Evolutionary conservation across 2,113 vertebrate species (phyloP), one percentile per base, ranked within the genome.

Genomic region (Crocuta crocuta): DNA sequence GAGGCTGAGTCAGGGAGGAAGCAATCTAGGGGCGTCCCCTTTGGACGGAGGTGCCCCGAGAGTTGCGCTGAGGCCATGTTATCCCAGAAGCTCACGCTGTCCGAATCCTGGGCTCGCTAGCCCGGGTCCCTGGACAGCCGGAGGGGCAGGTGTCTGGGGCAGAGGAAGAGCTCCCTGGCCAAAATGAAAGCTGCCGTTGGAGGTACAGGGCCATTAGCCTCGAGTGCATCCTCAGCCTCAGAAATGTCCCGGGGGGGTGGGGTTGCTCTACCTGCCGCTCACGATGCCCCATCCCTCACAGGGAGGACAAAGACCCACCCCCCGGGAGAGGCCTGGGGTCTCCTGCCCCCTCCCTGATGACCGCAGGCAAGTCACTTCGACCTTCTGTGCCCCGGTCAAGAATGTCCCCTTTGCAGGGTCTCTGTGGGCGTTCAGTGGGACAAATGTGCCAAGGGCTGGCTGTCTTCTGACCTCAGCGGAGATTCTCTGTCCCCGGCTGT

Each of bases 201-300:
- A 8, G 0, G 35, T 11, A 23, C 28, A 12, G 3, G 23, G 63
- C 7, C 53, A 2, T 7, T 10, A 24, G 68, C 28, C 23, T 26
- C 63, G 55, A 87, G 45, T 31, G 35, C 2, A 19, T 7, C 91
- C 17, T 39, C 61, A 13, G 48, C 19, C 33, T 58, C 76, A 45
- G 68, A 68, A 86, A 26, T 16, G 31, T 21, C 53, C 68, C 39
- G 16, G 3, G 4, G 9, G 17, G 33, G 28, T 17, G 5, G 10
- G 58, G 39, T 39, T 16, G 19, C 33, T 19, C 19, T 2, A 50
- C 31, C 2, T 23, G 1, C 4, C 15, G 55, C 26, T n/a, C 50
- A 45, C 19, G 21, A 53, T 0, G 4, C 21, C 31, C 21, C 10
- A 19, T 26, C 5, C 2, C n/a, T 78, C 19, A 0, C 1, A 3